Conservation (phyloP, 2,797 vertebrate genomes). For the Microchirus variegatus region DNA sequence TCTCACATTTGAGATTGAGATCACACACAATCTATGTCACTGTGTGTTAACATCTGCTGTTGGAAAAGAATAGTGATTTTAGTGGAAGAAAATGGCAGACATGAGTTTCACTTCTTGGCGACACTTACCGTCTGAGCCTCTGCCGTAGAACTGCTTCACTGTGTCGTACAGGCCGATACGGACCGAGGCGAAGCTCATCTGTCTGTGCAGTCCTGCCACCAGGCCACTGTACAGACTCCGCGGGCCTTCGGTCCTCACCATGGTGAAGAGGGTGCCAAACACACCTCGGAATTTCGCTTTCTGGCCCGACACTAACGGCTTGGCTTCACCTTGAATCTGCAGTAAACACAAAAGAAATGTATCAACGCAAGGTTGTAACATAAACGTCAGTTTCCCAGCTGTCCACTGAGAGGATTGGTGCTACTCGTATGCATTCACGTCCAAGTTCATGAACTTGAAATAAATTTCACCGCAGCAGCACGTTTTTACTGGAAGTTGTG, state of each 20-base stretch:
- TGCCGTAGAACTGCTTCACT: constrained; percentile 83
- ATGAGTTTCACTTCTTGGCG: background rate
- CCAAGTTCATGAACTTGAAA: too few relatives aligned
- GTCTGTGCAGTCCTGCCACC: constrained; percentile 84
- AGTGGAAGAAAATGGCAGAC: too few relatives aligned
- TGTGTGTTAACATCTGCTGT: too few relatives aligned
- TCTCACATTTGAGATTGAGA: too few relatives aligned
- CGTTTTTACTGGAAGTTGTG: too few relatives aligned
- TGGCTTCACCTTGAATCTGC: constrained; percentile 83
- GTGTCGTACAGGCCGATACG: constrained; percentile 86
- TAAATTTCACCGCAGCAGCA: too few relatives aligned
- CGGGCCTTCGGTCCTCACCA: constrained; percentile 79
- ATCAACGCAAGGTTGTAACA: background rate
- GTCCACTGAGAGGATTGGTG: too few relatives aligned
- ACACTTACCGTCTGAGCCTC: constrained; percentile 77
- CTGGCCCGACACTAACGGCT: constrained; percentile 22
- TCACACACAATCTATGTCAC: too few relatives aligned
- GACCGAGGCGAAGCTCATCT: constrained; percentile 85
- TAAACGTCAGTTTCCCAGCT: background rate
- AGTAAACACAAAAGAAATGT: constrained; percentile 1
- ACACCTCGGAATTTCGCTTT: constrained; percentile 77
- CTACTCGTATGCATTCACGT: too few relatives aligned
- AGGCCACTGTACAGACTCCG: constrained; percentile 82
- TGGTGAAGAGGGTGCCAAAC: constrained; percentile 82
- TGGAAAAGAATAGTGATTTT: too few relatives aligned